phyloP scores from a whole-genome alignment of 2,888 invertebrate species.

The Ectemnius cavifrons region DNA sequence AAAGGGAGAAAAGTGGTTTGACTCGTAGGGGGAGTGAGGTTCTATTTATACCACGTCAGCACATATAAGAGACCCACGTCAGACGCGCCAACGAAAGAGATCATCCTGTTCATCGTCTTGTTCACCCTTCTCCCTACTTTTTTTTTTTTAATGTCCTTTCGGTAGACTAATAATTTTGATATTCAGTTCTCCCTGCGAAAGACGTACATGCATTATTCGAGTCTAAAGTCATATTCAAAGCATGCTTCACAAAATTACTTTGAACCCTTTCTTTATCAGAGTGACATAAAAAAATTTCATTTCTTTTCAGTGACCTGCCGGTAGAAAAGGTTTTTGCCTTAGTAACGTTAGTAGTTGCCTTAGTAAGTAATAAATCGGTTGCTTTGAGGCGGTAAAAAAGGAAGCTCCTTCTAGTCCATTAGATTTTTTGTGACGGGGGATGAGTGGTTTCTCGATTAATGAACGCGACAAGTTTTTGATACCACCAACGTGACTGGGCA shows the following conservation, averaged over 20 bases:
- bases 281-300: too few relatives aligned
- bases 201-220: too few relatives aligned
- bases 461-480: conserved; percentile 29
- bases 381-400: too few relatives aligned
- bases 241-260: too few relatives aligned
- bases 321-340: too few relatives aligned
- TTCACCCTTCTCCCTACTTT: conserved; percentile 27
- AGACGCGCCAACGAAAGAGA: conserved; percentile 37
- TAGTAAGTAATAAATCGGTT: too few relatives aligned
- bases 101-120: conserved; percentile 20
- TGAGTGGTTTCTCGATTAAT: conserved; percentile 30
- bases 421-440: conserved; percentile 20
- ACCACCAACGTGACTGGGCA: conserved; percentile 26
- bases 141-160: conserved; percentile 10
- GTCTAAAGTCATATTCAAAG: too few relatives aligned
- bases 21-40: conserved; percentile 57
- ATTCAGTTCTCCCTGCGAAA: too few relatives aligned
- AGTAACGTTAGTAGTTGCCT: too few relatives aligned
- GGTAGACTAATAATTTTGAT: not conserved
- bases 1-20: conserved; percentile 49
- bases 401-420: too few relatives aligned
- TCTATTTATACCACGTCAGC: conserved; percentile 64
- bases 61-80: conserved; percentile 58
- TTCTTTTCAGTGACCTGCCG: too few relatives aligned
- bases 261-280: too few relatives aligned